Evolutionary conservation across 2,113 vertebrate genomes (phyloP), one percentile per base, ranked within the genome.

Genomic region (Oostethus manadensis): DNA sequence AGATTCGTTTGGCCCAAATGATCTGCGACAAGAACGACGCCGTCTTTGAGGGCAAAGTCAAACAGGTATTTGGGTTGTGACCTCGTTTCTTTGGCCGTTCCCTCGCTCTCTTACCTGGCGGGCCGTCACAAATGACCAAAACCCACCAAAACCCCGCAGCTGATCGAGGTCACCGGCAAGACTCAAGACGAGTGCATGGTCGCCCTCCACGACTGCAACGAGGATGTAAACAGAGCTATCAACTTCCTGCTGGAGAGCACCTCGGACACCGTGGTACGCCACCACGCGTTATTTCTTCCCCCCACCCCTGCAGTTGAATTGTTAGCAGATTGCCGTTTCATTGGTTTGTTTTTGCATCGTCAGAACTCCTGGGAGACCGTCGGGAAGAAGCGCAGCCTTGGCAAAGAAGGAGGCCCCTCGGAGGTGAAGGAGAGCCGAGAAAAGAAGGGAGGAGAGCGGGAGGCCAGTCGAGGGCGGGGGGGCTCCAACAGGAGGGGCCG

Each of bases 311-410:
- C 22, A 10, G 13, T 58, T 33, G 22, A 14, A 20, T 58, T 53
- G 1, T 35, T 18, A n/a, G n/a, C n/a, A n/a, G n/a, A n/a, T n/a
- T n/a, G n/a, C n/a, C n/a, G n/a, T n/a, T n/a, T n/a, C n/a, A n/a
- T n/a, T n/a, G n/a, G n/a, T 53, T 17, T 18, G 35, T 33, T 50
- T 6, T 69, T 49, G n/a, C 45, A 21, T 8, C 58, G 9, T 21
- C 87, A 99, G 96, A 96, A 91, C 75, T 97, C 93, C 13, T 99
- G 96, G 96, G 96, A 99, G 84, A 98, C 95, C 16, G 96, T 99
- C 74, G 95, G 94, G 26, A 99, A 94, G 85, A 98, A 96, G 86
- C 94, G 94, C 69, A 93, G 71, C 78, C 85, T 95, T 77, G 94
- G 90, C 51, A 99, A 98, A 68, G 95, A 99, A 77, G 88, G 84